Base-by-base conservation (phyloP, 2,888 invertebrate genomes). In the Crematogaster levior region DNA sequence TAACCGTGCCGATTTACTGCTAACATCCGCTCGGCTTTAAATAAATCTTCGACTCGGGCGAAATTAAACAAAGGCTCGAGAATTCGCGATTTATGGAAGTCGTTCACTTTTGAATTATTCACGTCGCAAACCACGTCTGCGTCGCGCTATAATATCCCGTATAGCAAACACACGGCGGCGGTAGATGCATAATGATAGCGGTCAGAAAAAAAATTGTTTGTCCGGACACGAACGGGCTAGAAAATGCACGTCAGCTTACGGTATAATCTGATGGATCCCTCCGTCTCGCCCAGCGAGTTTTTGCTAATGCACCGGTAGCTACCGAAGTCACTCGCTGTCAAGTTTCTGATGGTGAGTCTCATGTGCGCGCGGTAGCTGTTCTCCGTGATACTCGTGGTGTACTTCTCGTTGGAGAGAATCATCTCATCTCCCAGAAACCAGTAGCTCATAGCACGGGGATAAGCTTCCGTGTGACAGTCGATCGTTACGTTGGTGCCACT, bases 251-350 rank as follows among this genome's bases (percentile, higher is more conserved):
- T 61, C 61, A 60, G 94, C 96, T 96, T 95, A 98, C 98, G 98
- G 95, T 98, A 98, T 89, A 98, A 96, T 94, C 98, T 96, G 94
- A 98, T 98, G 90, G 98, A 98, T 91, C 98, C 98, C 95, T 98
- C 98, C 12, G 98, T 98, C 95, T 98, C 98, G 85, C 98, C 98
- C 65, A 98, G 96, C 75, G 98, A 98, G 95, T 98, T 98, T 95
- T 98, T 98, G 91, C 98, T 98, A 95, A 98, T 97, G 95, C 98
- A 98, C 92, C 97, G 96, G 95, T 98, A 98, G 95, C 97, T 98
- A 86, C 98, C 98, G 93, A 98, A 98, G 95, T 98, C 98, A 79
- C 96, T 97, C 81, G 96, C 95, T 94, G 97, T 97, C 85, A 98
- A 96, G 95, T 97, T 97, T 92, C 97, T 96, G 91, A 98, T 97